Conservation (phyloP, 2,113 vertebrate species). For the Dasypus novemcinctus region DNA sequence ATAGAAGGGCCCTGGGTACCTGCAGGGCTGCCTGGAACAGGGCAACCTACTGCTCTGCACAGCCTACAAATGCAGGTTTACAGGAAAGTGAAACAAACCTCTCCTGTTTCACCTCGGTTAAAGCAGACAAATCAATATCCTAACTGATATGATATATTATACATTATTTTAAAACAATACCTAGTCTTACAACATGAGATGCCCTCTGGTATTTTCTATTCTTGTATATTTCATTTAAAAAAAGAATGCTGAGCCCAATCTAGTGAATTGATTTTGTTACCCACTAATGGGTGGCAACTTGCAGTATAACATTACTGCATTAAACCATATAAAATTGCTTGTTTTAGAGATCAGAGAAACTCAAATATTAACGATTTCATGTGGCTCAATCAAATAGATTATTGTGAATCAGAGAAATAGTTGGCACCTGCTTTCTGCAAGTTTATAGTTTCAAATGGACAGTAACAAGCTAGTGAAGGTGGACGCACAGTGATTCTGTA, state of each 20-base stretch:
- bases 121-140: neutral
- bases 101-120: neutral
- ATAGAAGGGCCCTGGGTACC: neutral
- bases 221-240: neutral
- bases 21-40: too few relatives aligned
- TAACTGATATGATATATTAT: neutral
- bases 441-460: neutral
- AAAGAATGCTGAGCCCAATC: neutral
- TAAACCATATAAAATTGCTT: neutral
- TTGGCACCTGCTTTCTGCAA: neutral
- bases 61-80: neutral
- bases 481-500: neutral
- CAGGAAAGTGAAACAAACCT: neutral
- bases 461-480: neutral
- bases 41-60: neutral
- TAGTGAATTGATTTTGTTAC: neutral
- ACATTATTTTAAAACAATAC: neutral
- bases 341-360: neutral
- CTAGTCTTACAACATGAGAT: neutral
- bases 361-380: neutral
- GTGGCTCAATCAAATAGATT: neutral
- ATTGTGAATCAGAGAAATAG: neutral
- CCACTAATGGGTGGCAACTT: neutral
- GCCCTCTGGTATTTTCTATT: neutral
- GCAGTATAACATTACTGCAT: neutral